Conservation (phyloP, 2,797 vertebrate genomes). For the Epinephelus coioides region DNA sequence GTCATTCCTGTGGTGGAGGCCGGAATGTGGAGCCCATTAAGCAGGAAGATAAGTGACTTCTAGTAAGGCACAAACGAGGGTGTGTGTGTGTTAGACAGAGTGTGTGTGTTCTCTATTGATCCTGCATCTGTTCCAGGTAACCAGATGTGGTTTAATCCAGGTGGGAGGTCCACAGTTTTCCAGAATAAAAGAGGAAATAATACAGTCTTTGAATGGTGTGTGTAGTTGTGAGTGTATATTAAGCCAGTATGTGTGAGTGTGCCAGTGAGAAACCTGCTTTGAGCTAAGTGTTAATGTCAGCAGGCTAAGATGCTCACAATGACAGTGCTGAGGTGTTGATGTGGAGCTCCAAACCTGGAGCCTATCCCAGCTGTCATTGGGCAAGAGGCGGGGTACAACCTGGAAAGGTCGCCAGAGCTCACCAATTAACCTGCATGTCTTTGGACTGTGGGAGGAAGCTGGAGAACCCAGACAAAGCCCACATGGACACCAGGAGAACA, state of each 20-base stretch:
- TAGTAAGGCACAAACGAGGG: not conserved
- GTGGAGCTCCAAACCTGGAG: too few relatives aligned
- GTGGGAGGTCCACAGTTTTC: slow-evolving; percentile 37
- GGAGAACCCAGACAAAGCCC: too few relatives aligned
- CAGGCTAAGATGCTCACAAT: too few relatives aligned
- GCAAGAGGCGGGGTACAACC: too few relatives aligned
- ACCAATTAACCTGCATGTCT: too few relatives aligned
- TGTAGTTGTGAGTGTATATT: not conserved
- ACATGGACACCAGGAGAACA: too few relatives aligned
- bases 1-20: slow-evolving; percentile 69
- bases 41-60: slow-evolving; percentile 13
- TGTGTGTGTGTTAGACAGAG: slow-evolving; percentile 1
- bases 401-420: too few relatives aligned
- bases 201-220: not conserved
- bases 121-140: slow-evolving; percentile 23
- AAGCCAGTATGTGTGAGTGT: not conserved
- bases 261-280: not conserved
- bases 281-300: not conserved
- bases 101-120: slow-evolving; percentile 30
- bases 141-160: slow-evolving; percentile 24
- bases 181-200: not conserved
- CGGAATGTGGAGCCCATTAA: slow-evolving; percentile 60
- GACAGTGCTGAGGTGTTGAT: not conserved
- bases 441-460: too few relatives aligned
- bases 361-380: too few relatives aligned